Evolutionary conservation across 2,888 invertebrate genomes (phyloP).

Genomic region (Caradrina clavipalpis): DNA sequence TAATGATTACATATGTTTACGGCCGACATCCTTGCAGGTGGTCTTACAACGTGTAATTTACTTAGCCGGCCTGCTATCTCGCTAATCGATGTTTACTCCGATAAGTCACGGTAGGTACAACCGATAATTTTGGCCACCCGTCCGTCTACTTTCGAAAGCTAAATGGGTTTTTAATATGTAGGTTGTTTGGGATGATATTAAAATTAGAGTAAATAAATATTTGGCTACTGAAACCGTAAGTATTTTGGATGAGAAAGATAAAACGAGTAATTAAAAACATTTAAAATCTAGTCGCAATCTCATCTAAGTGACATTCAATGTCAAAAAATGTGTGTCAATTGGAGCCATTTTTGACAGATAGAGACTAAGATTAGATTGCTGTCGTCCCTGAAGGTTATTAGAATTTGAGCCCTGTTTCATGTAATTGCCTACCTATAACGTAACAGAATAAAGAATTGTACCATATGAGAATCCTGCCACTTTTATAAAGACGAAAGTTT

Average conservation of each 20-base stretch:
- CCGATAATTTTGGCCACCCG: slow-evolving; percentile 67
- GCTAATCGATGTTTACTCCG: slow-evolving; percentile 78
- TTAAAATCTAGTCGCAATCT: too few relatives aligned
- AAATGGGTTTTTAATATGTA: slow-evolving; percentile 41
- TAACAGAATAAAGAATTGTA: too few relatives aligned
- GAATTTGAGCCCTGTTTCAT: too few relatives aligned
- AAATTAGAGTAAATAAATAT: background rate
- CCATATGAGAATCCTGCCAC: too few relatives aligned
- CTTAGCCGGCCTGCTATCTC: slow-evolving; percentile 67
- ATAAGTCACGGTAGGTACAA: slow-evolving; percentile 77
- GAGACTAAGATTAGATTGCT: too few relatives aligned
- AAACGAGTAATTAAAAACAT: too few relatives aligned
- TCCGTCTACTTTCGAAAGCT: slow-evolving; percentile 49
- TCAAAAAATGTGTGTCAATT: too few relatives aligned
- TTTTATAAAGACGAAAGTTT: too few relatives aligned
- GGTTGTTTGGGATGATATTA: background rate
- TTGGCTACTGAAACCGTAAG: background rate
- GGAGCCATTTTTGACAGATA: too few relatives aligned
- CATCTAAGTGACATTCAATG: too few relatives aligned
- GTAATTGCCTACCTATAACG: too few relatives aligned
- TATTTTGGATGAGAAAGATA: background rate
- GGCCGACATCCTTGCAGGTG: slow-evolving; percentile 70
- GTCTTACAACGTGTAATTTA: slow-evolving; percentile 73
- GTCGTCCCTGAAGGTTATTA: too few relatives aligned
- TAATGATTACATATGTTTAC: slow-evolving; percentile 56